Conservation (phyloP, 2,797 vertebrate genomes). For the Vespertilio murinus region DNA sequence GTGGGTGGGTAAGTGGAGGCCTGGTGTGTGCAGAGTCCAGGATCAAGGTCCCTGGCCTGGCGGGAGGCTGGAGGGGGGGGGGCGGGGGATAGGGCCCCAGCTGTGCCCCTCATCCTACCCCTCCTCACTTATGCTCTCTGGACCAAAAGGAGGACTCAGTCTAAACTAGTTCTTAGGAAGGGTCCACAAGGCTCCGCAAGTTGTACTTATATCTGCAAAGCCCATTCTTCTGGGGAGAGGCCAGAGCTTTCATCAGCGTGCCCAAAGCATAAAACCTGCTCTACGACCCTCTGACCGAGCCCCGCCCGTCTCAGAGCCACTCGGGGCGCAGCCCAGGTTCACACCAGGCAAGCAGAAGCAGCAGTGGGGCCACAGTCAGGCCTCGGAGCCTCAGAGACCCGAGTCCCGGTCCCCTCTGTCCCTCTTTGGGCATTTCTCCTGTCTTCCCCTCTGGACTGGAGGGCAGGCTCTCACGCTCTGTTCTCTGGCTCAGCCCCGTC, state of each 20-base stretch:
- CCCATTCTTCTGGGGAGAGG: neutral
- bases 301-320: neutral
- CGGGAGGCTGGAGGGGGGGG: accelerated
- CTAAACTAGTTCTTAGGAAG: neutral
- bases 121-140: neutral
- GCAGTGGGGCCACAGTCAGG: neutral
- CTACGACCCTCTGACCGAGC: neutral
- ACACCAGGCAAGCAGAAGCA: neutral
- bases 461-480: neutral
- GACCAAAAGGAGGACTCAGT: neutral
- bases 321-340: neutral
- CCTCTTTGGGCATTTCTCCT: neutral
- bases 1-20: slow-evolving; percentile 35
- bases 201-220: neutral
- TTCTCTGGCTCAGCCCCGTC: neutral
- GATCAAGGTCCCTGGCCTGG: neutral
- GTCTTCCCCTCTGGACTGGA: neutral
- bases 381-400: neutral
- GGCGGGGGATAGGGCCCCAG: neutral
- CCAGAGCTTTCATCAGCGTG: neutral
- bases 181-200: neutral
- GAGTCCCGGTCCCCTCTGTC: neutral
- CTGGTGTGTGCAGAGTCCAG: neutral
- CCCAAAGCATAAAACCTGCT: neutral
- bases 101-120: neutral